Base-by-base conservation (phyloP, 2,888 invertebrate species). In the Lycia hirtaria region DNA sequence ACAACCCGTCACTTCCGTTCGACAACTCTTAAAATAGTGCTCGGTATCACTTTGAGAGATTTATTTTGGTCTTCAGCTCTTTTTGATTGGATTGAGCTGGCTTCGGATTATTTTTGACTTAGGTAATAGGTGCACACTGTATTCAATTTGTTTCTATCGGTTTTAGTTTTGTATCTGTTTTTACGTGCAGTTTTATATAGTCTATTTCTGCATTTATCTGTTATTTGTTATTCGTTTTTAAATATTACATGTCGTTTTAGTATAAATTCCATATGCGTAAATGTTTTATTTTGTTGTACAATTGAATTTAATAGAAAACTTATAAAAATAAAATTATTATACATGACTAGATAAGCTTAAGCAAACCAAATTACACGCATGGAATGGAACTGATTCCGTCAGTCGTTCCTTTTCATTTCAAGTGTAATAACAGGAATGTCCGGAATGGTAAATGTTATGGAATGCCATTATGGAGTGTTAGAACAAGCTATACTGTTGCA, bases 371-470 rank as follows among this genome's bases (percentile, higher is more conserved):
- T n/a, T n/a, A n/a, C n/a, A n/a, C 10, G 12, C 1, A 4, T 30
- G 6, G 1, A 14, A 32, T 12, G 4, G 12, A 5, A 33, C 14
- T 33, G 6, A 7, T 7, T 33, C 32, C 1, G 14, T 15, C 15
- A 9, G 17, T 9, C 9, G 30, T 24, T 14, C 5, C 1, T 40
- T 6, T 3, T 22, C 14, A 14, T 20, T 17, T 26, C 28, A 12
- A 37, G 20, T 30, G 28, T 38, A n/a, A 45, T 24, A 22, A 3
- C 15, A 38, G 26, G 38, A 49, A 49, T 49, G 19, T 38, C n/a
- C 12, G 10, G 12, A 17, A 37, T 14, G 4, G 37, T 28, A 49
- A 44, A 32, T 20, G 44, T 40, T 40, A 40, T 22, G 22, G 12
- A 22, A 3, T 12, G 17, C 17, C 4, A 12, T 10, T 0, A 35